Base-by-base conservation (phyloP, 2,797 vertebrate genomes). In the Dallia pectoralis region DNA sequence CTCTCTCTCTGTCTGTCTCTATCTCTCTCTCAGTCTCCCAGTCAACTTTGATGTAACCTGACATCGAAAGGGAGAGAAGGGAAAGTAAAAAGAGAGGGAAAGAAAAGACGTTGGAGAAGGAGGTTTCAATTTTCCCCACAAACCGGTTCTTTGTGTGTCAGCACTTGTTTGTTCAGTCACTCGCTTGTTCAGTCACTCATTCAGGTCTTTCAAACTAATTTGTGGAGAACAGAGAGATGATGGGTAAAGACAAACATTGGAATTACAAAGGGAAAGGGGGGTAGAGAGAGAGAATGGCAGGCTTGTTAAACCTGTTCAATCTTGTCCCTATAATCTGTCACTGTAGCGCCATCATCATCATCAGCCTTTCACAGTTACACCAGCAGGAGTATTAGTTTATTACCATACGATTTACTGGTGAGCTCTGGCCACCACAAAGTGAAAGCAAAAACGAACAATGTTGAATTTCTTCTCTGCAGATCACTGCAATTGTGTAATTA, bases 21-120 rank as follows among this genome's bases (percentile, higher is more conserved):
- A n/a, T n/a, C 33, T 36, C 33, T 36, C 33, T 36, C 33, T 71
- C 4, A 12, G 22, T 15, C 56, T 15, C 56, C 79, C 68, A 30
- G 70, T 14, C 32, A 63, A 67, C 61, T 83, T 79, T 86, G 78
- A 85, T 82, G 77, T 77, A 36, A 44, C 14, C 33, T 65, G 22
- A 19, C 67, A 40, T 70, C 78, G 74, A 73, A 25, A 56, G 49
- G 44, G 32, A 72, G 36, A n/a, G 73, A 71, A 59, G 25, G 75
- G 61, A 72, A 76, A 79, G 71, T n/a, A 59, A 48, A 68, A 62
- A 40, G 32, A 44, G 59, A 5, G 22, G 74, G 51, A 73, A 59
- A 47, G 56, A 19, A 56, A 22, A 69, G 25, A 66, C 62, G 68
- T 74, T 78, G 72, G 53, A 29, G 64, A 65, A 49, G 51, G 9